Base-by-base conservation (phyloP, 2,113 vertebrate genomes). In the Mormoops blainvillei region DNA sequence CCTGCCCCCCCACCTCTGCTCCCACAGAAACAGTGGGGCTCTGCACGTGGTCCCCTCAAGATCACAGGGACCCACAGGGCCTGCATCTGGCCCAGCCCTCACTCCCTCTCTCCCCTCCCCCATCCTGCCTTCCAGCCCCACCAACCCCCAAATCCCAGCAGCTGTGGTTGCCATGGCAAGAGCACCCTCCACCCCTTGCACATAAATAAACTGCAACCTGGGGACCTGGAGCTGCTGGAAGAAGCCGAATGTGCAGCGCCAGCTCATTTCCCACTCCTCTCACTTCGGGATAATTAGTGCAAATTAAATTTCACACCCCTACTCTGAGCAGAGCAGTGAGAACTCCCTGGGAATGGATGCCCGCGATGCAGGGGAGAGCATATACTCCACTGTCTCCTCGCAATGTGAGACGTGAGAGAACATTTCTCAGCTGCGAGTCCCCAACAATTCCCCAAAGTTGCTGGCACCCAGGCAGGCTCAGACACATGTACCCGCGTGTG, bases 231-330 rank as follows among this genome's bases (percentile, higher is more conserved):
- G 94, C 96, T 89, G 95, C 96, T 90, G 93, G 94, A 78, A 97
- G 96, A 81, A 90, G 95, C 97, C 73, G 52, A 68, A 68, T 83
- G 43, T 89, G 95, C 91, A 24, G 61, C 78, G 96, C 96, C 96
- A 96, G 93, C 97, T 97, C 96, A 38, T 97, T 91, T 73, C 90
- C 96, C 50, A 61, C 91, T 89, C 92, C 89, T 98, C 97, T 96
- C 97, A 96, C 97, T 97, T 96, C 56, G 13, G 95, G 93, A 97
- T 97, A 97, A 98, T 98, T 97, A 98, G 97, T 98, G 97, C 97
- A 97, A 98, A 98, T 98, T 97, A 96, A 97, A 98, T 97, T 96
- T 97, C 97, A 97, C 97, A 98, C 97, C 91, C 96, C 95, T 94
- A 96, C 93, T 95, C 95, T 74, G 0, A 63, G 61, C 86, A 77